These are phyloP conservation scores for Dioctria rufipes DNA, from an alignment of 2,888 invertebrate genomes.

Conservation along the genomic window DNA sequence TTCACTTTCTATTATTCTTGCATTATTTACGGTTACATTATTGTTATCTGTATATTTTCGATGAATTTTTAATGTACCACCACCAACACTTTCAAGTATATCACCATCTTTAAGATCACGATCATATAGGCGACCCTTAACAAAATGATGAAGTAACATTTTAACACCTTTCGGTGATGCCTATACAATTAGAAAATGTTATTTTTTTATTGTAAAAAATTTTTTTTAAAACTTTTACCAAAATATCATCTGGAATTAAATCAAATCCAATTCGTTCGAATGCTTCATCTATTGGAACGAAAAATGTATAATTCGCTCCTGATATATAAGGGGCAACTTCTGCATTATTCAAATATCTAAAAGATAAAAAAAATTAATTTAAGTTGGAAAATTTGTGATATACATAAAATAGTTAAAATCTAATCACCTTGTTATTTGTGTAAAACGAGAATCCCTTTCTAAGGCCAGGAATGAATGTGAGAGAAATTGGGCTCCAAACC, in stretches of 20 bases:
- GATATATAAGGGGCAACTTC: conserved; percentile 76
- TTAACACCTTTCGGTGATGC: conserved; percentile 75
- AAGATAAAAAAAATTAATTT: conserved; percentile 20
- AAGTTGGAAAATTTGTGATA: no score
- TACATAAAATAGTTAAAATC: background rate
- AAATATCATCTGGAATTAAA: conserved; percentile 74
- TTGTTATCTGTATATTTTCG: conserved; percentile 70
- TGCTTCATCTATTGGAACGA: conserved; percentile 80
- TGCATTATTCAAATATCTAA: conserved; percentile 76
- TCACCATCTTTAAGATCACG: conserved; percentile 74
- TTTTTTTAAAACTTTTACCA: conserved; percentile 62
- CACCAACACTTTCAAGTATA: conserved; percentile 74
- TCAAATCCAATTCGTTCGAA: conserved; percentile 77
- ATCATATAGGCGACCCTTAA: conserved; percentile 76
- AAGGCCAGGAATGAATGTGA: conserved; percentile 77
- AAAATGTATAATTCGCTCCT: conserved; percentile 79
- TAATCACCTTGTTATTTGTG: conserved; percentile 73
- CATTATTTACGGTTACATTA: conserved; percentile 74
- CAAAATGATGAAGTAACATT: conserved; percentile 76
- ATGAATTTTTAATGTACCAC: conserved; percentile 73
- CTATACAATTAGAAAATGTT: conserved; percentile 43
- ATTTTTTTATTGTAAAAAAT: background rate
- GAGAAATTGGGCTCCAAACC: conserved; percentile 78
- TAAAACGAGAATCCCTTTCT: conserved; percentile 74
- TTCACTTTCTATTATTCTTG: conserved; percentile 75